Percentiles rank a stretch among this genome's conserved stretches.
phyloP scores from a whole-genome alignment of 2,888 invertebrate genomes.

The Acrobasis consociella region DNA sequence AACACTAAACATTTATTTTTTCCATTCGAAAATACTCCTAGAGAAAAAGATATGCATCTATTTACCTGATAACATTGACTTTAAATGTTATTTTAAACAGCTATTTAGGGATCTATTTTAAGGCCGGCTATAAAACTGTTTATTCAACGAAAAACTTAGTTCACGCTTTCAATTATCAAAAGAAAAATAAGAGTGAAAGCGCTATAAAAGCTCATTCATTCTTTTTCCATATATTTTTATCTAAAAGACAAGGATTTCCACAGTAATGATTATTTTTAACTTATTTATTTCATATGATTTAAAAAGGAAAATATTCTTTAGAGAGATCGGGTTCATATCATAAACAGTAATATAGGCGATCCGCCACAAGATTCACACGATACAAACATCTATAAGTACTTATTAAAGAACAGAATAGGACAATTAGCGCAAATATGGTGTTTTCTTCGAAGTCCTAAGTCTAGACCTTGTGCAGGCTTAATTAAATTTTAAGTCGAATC shows the following conservation, averaged over 20 bases:
- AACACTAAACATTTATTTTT: conserved; percentile 68
- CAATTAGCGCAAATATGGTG: conserved; percentile 49
- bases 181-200: neutral
- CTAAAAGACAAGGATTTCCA: neutral
- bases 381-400: conserved; percentile 56
- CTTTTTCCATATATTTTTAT: neutral
- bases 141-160: conserved; percentile 41
- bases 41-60: conserved; percentile 82
- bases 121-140: conserved; percentile 64
- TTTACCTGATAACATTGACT: conserved; percentile 73
- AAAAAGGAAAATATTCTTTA: neutral
- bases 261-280: neutral
- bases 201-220: too few species aligned
- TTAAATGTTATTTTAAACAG: conserved; percentile 50
- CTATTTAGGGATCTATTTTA: conserved; percentile 64
- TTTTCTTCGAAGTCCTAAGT: conserved; percentile 45
- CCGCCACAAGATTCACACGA: conserved; percentile 59
- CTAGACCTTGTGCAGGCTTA: conserved; percentile 52
- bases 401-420: conserved; percentile 15
- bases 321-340: conserved; percentile 36
- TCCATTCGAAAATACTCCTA: conserved; percentile 77
- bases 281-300: neutral
- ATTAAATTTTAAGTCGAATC: conserved; percentile 43
- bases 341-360: conserved; percentile 48
- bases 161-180: too few species aligned